Base-by-base conservation (phyloP, 2,888 invertebrate species). In the Rhimphoctona megacephalus region DNA sequence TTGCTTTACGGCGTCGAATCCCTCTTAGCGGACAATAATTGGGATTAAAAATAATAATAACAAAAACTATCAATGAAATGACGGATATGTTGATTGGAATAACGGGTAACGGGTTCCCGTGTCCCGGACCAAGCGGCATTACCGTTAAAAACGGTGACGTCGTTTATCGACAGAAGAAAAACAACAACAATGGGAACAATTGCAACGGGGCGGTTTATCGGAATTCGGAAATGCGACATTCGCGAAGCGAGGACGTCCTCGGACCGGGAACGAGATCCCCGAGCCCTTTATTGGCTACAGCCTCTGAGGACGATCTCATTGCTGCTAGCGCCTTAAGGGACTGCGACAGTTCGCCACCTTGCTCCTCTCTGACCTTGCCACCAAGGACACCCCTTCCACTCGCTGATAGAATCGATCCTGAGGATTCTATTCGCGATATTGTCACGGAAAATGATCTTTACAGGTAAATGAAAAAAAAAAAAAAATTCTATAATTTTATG, bases 401-500 rank as follows among this genome's bases (percentile, higher is more conserved):
- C 14, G 90, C 92, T 19, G 96, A 96, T 91, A 94, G 95, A 88
- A 95, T 96, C 77, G 96, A 96, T 92, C 96, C 96, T n/a, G 96
- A 96, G 91, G 96, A 96, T 90, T 96, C 96, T 88, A 96, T 96
- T 87, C 94, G 96, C 79, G 96, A 96, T 92, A 96, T 96, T 90
- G 95, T 96, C 85, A 95, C 95, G 11, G 96, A 96, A 91, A 96
- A 96, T 91, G 96, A 96, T 92, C 95, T 96, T 90, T 96, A 96
- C 93, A 95, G 95, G 96, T 96, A 73, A 64, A 33, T 49, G 6
- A 36, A 36, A 36, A 36, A 36, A 36, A 1, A 36, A n/a, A 5
- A 46, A 39, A 39, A 6, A 39, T 39, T 39, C 0, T 39, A 1
- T 1, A 39, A 9, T 9, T 39, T 9, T 6, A 7, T 8, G 39